Base-by-base conservation (phyloP, 2,113 vertebrate genomes). In the Platanista minor region DNA sequence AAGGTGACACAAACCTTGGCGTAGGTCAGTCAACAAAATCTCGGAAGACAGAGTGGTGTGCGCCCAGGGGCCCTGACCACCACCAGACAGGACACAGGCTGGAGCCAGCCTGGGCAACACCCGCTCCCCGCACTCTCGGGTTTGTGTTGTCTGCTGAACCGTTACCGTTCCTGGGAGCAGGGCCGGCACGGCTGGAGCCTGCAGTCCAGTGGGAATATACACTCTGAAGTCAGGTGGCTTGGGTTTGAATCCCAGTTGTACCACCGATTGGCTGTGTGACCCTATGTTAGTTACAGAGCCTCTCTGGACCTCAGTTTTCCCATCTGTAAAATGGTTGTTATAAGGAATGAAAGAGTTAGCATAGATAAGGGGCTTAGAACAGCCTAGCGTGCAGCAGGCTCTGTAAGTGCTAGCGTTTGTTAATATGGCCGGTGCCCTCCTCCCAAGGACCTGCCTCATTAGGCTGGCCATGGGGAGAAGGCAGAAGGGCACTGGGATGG, bases 101-200 rank as follows among this genome's bases (percentile, higher is more conserved):
- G 27, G 33, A 39, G 27, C 6, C 57, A 49, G 67, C 27, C 33
- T 15, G 5, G 57, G 74, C 15, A 41, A 31, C 2, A 0, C 27
- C 57, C 23, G 2, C 8, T 66, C 20, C 20, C 46, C 7, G 72
- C 3, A 18, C 36, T 21, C 31, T 21, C 0, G 0, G 33, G 36
- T 5, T 39, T 80, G 75, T 80, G 75, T 13, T 43, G 31, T 69
- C 3, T 69, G 77, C 57, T 41, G 31, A 91, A 49, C 36, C 6
- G 33, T 23, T 29, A 39, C 10, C 66, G 18, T 71, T 85, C 33
- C 61, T 15, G n/a, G 33, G 41, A 67, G 64, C 41, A 69, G 36
- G 82, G 74, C 46, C 14, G 4, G 6, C 62, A 33, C 0, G 11
- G n/a, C 69, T 21, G 41, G 33, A 49, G n/a, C 61, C 59, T 13